Percentiles rank a stretch among this genome's conserved stretches.
These are phyloP conservation scores for Drosophila ohnishii DNA, from an alignment of 1,140 invertebrate species.

Conservation along the genomic window DNA sequence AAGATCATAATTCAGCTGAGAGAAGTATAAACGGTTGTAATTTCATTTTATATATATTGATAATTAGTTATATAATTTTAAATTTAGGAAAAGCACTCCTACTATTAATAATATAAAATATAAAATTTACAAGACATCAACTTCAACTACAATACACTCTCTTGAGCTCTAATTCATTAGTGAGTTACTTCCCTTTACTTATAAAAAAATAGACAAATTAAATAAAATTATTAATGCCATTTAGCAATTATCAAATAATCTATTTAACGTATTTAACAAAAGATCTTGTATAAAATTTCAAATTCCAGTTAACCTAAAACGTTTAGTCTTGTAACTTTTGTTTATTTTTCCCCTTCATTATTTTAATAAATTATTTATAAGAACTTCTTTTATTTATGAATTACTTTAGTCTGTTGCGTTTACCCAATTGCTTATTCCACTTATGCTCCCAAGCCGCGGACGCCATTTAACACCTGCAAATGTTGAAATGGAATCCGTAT, in stretches of 20 bases:
- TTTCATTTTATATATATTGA: not conserved
- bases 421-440: conserved; percentile 32
- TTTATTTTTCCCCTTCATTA: not conserved
- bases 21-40: not conserved
- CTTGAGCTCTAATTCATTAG: not conserved
- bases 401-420: not conserved
- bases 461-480: conserved; percentile 45
- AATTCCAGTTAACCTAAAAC: not conserved
- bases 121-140: not conserved
- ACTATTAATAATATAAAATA: no score
- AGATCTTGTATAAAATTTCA: not conserved
- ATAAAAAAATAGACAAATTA: no score
- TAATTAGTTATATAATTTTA: not conserved
- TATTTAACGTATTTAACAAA: not conserved
- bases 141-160: no score
- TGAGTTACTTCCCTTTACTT: no score
- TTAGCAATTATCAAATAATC: no score
- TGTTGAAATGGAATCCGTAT: conserved; percentile 8
- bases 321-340: no score
- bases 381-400: not conserved
- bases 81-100: not conserved
- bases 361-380: not conserved
- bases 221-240: no score
- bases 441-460: conserved; percentile 2
- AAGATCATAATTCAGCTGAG: not conserved